Evolutionary conservation across 1,140 invertebrate genomes (phyloP).

Genomic region (Lordiphosa collinella): DNA sequence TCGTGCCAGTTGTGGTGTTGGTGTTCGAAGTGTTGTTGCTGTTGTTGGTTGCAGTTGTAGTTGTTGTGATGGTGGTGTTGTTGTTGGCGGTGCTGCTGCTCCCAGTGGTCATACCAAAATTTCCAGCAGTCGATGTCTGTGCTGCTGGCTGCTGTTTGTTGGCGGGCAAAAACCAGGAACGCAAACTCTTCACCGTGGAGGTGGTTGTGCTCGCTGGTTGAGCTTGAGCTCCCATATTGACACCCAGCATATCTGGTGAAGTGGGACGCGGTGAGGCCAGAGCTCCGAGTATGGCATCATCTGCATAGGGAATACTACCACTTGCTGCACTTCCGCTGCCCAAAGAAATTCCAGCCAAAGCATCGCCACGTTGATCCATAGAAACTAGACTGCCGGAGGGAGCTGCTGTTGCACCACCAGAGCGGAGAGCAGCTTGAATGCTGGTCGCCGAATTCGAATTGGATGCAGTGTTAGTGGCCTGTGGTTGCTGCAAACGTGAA

Average conservation of each 20-base stretch:
- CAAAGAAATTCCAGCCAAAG: conserved; percentile 46
- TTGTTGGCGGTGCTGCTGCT: conserved; percentile 48
- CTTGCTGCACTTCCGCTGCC: conserved; percentile 68
- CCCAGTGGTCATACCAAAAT: conserved; percentile 70
- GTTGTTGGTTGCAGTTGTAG: conserved; percentile 28
- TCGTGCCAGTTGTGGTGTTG: conserved; percentile 64
- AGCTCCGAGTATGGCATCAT: conserved; percentile 57
- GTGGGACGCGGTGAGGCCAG: conserved; percentile 57
- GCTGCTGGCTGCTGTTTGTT: conserved; percentile 42
- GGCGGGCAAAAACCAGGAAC: conserved; percentile 54
- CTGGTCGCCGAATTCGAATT: conserved; percentile 73
- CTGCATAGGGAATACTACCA: conserved; percentile 62
- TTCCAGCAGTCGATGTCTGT: conserved; percentile 31
- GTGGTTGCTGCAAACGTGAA: conserved; percentile 54
- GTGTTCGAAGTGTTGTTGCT: conserved; percentile 51
- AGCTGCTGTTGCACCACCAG: conserved; percentile 27
- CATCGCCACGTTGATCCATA: conserved; percentile 67
- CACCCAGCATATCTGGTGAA: conserved; percentile 60
- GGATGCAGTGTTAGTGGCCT: conserved; percentile 46
- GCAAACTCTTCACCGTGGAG: conserved; percentile 57
- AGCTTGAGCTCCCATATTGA: conserved; percentile 19
- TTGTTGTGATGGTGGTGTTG: conserved; percentile 45
- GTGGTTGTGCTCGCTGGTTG: conserved; percentile 16
- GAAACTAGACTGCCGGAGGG: conserved; percentile 52
- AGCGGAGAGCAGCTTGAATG: conserved; percentile 57